Conservation (phyloP, 2,888 invertebrate species). For the Phoronis australis region DNA sequence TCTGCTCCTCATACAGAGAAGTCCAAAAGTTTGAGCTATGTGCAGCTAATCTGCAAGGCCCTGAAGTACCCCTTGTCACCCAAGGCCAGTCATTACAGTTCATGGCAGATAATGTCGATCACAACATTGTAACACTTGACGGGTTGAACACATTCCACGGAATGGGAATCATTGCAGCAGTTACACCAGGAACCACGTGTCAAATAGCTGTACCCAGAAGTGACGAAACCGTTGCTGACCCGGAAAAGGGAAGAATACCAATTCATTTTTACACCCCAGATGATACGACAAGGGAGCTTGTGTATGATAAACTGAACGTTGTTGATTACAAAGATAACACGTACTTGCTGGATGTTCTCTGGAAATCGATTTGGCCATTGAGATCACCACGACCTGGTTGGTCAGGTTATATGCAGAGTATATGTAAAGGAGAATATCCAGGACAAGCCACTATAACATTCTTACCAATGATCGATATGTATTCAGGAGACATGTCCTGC, state of each 20-base stretch:
- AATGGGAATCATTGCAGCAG: constrained; percentile 15
- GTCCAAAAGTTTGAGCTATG: constrained; percentile 7
- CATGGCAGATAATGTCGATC: constrained; percentile 30
- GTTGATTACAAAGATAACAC: neutral
- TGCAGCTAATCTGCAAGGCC: constrained; percentile 11
- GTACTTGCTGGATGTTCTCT: constrained; percentile 9
- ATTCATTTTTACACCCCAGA: neutral
- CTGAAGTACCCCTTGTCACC: constrained; percentile 6
- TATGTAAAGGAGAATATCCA: constrained; percentile 12
- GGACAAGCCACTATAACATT: constrained; percentile 18
- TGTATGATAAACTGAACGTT: constrained; percentile 3
- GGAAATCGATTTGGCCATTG: constrained; percentile 7
- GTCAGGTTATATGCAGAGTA: constrained; percentile 15
- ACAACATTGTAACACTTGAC: constrained; percentile 23
- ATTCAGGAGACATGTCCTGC: constrained; percentile 17
- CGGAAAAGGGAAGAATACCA: neutral
- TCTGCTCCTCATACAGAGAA: constrained; percentile 18
- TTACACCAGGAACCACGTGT: constrained; percentile 5
- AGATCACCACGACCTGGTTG: constrained; percentile 6
- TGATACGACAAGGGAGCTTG: neutral
- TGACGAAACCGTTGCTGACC: neutral
- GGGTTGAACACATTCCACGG: constrained; percentile 20
- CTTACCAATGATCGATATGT: constrained; percentile 22
- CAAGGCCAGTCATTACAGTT: constrained; percentile 18
- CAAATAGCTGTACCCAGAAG: constrained; percentile 4